Conservation (phyloP, 1,140 invertebrate species). For the Apolygus lucorum region DNA sequence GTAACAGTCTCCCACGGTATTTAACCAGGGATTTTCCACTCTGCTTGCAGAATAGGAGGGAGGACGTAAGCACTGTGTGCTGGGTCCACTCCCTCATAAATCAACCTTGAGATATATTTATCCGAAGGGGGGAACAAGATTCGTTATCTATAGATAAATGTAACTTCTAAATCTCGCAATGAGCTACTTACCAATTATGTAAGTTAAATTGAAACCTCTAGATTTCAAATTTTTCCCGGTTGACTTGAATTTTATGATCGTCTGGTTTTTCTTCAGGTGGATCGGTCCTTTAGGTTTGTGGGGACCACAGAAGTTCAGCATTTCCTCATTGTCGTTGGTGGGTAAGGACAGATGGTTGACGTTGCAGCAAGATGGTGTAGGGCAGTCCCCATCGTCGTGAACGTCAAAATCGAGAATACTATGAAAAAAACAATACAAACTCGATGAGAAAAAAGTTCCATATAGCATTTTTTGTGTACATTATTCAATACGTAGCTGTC, state of each 20-base stretch:
- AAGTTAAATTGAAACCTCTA: conserved; percentile 25
- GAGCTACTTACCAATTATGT: conserved; percentile 15
- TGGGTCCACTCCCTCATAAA: not conserved
- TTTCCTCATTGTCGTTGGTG: not conserved
- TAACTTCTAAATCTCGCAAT: not conserved
- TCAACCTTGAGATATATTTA: not conserved
- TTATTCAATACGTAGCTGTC: not conserved
- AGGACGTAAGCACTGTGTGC: no score
- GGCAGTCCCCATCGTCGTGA: conserved; percentile 23
- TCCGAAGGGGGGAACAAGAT: not conserved
- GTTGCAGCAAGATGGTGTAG: conserved; percentile 23
- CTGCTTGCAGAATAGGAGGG: no score
- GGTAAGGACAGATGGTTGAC: conserved; percentile 27
- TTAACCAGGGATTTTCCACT: no score
- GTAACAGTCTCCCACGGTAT: no score
- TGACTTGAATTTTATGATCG: conserved; percentile 24
- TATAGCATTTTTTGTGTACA: not conserved
- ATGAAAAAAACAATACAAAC: not conserved
- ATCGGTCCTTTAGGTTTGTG: conserved; percentile 7
- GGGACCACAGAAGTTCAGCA: conserved; percentile 18
- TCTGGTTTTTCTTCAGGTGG: conserved; percentile 6
- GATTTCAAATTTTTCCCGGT: not conserved
- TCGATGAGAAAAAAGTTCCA: no score
- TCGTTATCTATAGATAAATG: not conserved
- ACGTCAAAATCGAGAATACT: conserved; percentile 28